Conservation (phyloP, 2,888 invertebrate species). For the Notodonta dromedarius region DNA sequence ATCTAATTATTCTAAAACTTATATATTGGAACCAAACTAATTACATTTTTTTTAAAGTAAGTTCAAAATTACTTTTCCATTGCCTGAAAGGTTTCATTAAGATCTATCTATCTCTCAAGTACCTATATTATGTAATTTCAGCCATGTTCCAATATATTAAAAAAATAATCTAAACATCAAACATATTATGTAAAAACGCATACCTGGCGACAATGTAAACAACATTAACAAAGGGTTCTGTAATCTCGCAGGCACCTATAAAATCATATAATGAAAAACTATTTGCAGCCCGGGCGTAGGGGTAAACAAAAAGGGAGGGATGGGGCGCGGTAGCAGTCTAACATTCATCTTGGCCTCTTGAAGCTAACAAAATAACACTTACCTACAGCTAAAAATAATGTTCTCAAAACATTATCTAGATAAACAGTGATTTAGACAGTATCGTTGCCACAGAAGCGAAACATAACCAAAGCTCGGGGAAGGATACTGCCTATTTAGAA, state of each 20-base stretch:
- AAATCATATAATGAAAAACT: conserved; percentile 80
- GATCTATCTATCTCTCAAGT: not conserved
- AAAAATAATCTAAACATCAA: conserved; percentile 53
- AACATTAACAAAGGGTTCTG: conserved; percentile 82
- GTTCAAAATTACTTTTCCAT: not conserved
- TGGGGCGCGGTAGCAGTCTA: conserved; percentile 81
- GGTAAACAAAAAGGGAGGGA: conserved; percentile 75
- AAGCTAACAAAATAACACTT: conserved; percentile 84
- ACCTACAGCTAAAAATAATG: conserved; percentile 79
- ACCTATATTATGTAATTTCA: not conserved
- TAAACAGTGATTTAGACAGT: conserved; percentile 73
- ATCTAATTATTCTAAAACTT: conserved; percentile 33
- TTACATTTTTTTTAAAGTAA: no score
- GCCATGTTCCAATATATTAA: conserved; percentile 46
- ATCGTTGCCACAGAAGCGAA: conserved; percentile 59
- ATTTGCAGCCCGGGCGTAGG: conserved; percentile 78
- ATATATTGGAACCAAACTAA: conserved; percentile 41
- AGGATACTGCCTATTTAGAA: conserved; percentile 79
- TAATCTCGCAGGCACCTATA: conserved; percentile 82
- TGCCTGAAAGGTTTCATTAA: conserved; percentile 12
- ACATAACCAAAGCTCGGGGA: conserved; percentile 47
- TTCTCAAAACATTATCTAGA: conserved; percentile 70
- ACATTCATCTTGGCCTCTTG: conserved; percentile 82
- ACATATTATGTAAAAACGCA: conserved; percentile 77
- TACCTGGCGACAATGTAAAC: conserved; percentile 85